Evolutionary conservation across 2,113 vertebrate genomes (phyloP).

Genomic region (Ploceus nigricollis): DNA sequence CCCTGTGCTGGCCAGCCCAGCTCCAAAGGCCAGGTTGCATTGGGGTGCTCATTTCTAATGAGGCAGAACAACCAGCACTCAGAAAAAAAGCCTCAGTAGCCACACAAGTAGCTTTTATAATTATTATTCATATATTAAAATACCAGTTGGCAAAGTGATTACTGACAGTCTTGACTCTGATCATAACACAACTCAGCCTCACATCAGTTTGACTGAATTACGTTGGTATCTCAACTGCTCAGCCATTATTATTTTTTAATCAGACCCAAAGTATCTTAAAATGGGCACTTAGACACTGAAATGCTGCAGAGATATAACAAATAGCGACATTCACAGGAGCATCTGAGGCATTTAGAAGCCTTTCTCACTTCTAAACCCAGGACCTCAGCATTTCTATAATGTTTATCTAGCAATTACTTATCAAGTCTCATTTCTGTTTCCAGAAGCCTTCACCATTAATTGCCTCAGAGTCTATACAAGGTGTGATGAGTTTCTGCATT

Average conservation of each 20-base stretch:
- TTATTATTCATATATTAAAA: not conserved
- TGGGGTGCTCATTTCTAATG: not conserved
- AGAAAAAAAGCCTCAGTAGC: not conserved
- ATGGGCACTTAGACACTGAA: not conserved
- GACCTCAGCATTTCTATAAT: constrained; percentile 17
- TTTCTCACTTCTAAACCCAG: not conserved
- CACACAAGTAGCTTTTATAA: not conserved
- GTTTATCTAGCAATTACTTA: constrained; percentile 24
- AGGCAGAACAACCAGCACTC: not conserved
- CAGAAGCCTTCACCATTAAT: not conserved
- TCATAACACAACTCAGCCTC: not conserved
- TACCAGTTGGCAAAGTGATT: not conserved
- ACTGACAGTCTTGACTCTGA: not conserved
- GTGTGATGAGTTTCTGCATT: not conserved
- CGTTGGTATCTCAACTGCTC: not conserved
- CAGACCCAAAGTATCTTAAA: constrained; percentile 19
- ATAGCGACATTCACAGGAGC: not conserved
- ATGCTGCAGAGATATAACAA: not conserved
- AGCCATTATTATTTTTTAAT: constrained; percentile 19
- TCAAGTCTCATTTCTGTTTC: constrained; percentile 23
- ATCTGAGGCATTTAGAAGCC: not conserved
- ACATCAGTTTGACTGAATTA: not conserved
- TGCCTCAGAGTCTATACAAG: not conserved
- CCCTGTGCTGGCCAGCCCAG: not conserved
- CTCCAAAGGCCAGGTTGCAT: not conserved